Base-by-base conservation (phyloP, 2,113 vertebrate species). In the Festucalex cinctus region DNA sequence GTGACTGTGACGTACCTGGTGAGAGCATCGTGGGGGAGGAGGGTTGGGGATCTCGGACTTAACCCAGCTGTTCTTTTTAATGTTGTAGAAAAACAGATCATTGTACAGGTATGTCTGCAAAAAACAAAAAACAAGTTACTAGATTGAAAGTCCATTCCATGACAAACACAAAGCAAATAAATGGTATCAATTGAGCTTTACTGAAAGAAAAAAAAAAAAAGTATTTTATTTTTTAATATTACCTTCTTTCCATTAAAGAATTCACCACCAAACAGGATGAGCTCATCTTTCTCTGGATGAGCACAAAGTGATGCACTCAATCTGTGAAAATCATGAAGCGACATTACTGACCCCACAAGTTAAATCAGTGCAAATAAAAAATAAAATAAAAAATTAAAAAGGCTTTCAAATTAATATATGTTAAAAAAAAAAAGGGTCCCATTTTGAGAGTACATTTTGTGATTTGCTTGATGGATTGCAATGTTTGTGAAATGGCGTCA, bases 201-300 rank as follows among this genome's bases (percentile, higher is more conserved):
- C 4, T 32, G 28, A 32, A 32, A 4, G 4, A 32, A 32, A 32
- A 32, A 32, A 32, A 4, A 32, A 32, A 32, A 32, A 32, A 32
- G 4, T 32, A 32, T 32, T 2, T 32, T 2, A 2, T 32, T 32
- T 17, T 3, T 62, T 32, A 9, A 16, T 8, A 32, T 6, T 92
- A 99, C 97, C 94, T 98, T 98, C 91, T 94, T 95, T 81, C 97
- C 96, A 84, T 98, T 99, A 91, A 95, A 99, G 90, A 94, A 98
- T 91, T 99, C 96, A 88, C 97, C 97, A 85, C 97, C 97, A 76
- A 99, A 99, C 68, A 99, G 91, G 80, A 99, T 95, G 68, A 99
- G 88, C 62, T 98, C 95, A 0, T 98, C 96, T 88, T 94, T 98
- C 81, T 99, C 97, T 0, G 97, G 96, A 76, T 98, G 94, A 0